Base-by-base conservation (phyloP, 1,140 invertebrate species). In the Metopolophium dirhodum region DNA sequence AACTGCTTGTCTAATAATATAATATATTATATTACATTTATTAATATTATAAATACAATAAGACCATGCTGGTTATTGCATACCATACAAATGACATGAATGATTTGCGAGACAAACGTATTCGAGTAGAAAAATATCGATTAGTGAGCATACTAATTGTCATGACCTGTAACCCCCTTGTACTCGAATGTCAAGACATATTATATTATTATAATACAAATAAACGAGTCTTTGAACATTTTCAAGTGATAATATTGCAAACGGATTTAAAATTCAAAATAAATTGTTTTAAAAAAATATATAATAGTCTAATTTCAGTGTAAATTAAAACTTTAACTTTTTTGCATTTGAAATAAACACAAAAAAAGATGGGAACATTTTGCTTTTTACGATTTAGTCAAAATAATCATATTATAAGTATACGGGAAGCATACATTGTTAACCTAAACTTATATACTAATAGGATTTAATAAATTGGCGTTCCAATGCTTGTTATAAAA, bases 1-100 rank as follows among this genome's bases (percentile, higher is more conserved):
- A 57, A 93, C 47, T n/a, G 22, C 22, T 83, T 91, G 61, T 91
- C 77, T 77, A 30, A 77, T 61, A 61, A 30, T 77, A 77, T 77
- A 77, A 77, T 61, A 18, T 77, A 18, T 77, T 77, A n/a, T 77
- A 7, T 14, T n/a, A 35, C 1, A n/a, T 6, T 68, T 18, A 68
- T 54, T 54, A 54, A 68, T n/a, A n/a, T 68, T 68, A 18, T 18
- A 68, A n/a, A 7, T n/a, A 68, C 30, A 68, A n/a, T 7, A 18
- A n/a, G n/a, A 77, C 6, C 0, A 30, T 7, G n/a, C 4, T 30
- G 11, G 14, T n/a, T 77, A n/a, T 77, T 7, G 61, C 30, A 14
- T 11, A 68, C 30, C 14, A 0, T 54, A 18, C 30, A 68, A 68
- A 68, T 0, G 4, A 4, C 4, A 30, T 0, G 11, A 30, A 68